Evolutionary conservation across 1,140 invertebrate genomes (phyloP).

Genomic region (Cotesia vestalis): DNA sequence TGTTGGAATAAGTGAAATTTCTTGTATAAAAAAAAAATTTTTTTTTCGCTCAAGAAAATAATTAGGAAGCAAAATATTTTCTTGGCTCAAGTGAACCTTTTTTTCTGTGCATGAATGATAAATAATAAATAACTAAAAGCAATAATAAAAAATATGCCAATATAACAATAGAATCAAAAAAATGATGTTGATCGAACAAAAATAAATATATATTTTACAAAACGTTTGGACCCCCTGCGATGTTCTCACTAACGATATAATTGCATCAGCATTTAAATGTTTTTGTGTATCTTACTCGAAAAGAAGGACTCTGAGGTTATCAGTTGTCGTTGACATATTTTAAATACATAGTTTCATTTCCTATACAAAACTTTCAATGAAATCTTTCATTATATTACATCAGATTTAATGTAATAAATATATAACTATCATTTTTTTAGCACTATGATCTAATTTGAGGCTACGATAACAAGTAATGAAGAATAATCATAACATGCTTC

Average conservation of each 20-base stretch:
- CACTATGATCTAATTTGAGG: too few species aligned
- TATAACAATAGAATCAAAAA: slow-evolving; percentile 11
- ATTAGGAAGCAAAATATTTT: too few species aligned
- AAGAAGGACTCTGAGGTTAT: slow-evolving; percentile 42
- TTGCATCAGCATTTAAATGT: slow-evolving; percentile 45
- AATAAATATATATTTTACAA: slow-evolving; percentile 34
- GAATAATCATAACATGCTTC: too few species aligned
- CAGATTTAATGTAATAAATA: background rate
- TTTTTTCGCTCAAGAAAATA: too few species aligned
- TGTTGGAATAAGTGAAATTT: too few species aligned
- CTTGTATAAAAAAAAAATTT: too few species aligned
- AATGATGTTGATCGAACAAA: slow-evolving; percentile 31
- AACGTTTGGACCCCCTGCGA: slow-evolving; percentile 48
- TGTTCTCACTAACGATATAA: slow-evolving; percentile 37
- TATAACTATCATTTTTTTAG: too few species aligned
- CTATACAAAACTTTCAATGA: background rate
- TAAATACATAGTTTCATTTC: slow-evolving; percentile 24
- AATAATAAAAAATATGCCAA: background rate
- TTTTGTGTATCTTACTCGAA: background rate
- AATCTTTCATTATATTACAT: slow-evolving; percentile 36
- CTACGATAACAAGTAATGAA: too few species aligned
- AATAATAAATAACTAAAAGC: too few species aligned
- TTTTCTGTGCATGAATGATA: too few species aligned
- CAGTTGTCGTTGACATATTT: slow-evolving; percentile 35
- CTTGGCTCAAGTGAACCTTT: too few species aligned